Base-by-base conservation (phyloP, 1,140 invertebrate species). In the fruit fly (Drosophila melanogaster) region DNA sequence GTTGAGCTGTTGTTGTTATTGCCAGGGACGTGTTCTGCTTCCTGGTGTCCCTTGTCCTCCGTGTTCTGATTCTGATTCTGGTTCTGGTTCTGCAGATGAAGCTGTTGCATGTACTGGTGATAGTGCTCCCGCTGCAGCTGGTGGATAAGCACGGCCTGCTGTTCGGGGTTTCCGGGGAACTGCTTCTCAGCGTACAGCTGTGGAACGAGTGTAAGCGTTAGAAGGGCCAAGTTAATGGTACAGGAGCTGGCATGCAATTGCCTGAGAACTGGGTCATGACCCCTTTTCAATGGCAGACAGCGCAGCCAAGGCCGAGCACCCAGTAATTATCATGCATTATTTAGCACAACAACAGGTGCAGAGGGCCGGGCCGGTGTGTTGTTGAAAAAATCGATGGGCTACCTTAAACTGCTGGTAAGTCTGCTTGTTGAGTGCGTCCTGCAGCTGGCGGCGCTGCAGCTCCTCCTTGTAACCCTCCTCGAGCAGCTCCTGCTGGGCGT, bases 121-220 rank as follows among this genome's bases (percentile, higher is more conserved):
- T 99, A 99, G 93, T 99, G 98, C 83, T 99, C 97, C 78, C 99
- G 98, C 93, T 99, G 98, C 40, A 99, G 92, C 89, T 99, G 98
- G 47, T 95, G 94, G 53, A 99, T 97, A 15, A 99, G 93, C 51
- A 98, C 95, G 2, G 96, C 97, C 94, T 99, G 98, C 94, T 99
- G 97, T 79, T 98, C 97, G 8, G 96, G 96, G 93, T 94, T 94
- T 12, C 96, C 97, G 10, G 98, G 98, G 93, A 96, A 98, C 90
- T 99, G 98, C 90, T 99, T 98, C 77, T 98, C 96, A 0, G 98
- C 98, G 92, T 99, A 99, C 49, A 94, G 83, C 91, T 92, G 24
- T 44, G 19, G 6, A 30, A 7, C 22, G 30, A 43, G 38, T 56
- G 24, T 30, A 15, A 43, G 38, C 43, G 24, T 30, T 30, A 26